Evolutionary conservation across 2,797 vertebrate genomes (phyloP).

Genomic region (Ceyx erithaca): DNA sequence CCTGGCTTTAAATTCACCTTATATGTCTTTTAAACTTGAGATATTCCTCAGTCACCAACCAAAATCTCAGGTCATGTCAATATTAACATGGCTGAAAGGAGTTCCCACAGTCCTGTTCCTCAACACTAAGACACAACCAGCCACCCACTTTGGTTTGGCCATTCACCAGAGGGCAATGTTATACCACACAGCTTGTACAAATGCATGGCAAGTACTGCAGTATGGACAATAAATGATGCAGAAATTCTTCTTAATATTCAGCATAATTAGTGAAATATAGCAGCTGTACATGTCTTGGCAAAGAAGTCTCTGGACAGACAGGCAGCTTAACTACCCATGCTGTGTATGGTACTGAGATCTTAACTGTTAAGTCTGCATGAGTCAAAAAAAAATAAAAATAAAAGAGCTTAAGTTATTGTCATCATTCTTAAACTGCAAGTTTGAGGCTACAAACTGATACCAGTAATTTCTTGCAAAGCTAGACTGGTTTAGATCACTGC

Average conservation of each 20-base stretch:
- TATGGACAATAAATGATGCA: neutral
- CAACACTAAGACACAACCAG: neutral
- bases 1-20: neutral
- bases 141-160: neutral
- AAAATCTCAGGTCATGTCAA: neutral
- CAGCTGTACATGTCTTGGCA: neutral
- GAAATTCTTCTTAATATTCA: neutral
- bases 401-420: neutral
- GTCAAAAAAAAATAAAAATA: too few species aligned
- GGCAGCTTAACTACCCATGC: neutral
- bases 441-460: neutral
- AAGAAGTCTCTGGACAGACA: neutral
- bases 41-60: neutral
- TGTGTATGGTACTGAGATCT: neutral
- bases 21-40: neutral
- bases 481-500: neutral
- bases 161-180: too few species aligned
- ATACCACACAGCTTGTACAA: too few species aligned
- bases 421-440: neutral
- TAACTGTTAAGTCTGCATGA: neutral
- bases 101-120: neutral
- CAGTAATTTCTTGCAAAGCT: neutral
- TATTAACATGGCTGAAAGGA: neutral
- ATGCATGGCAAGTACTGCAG: fast-evolving
- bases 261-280: neutral